These are phyloP conservation scores for Caenorhabditis tropicalis DNA, from an alignment of 1,140 invertebrate genomes.

Conservation along the genomic window DNA sequence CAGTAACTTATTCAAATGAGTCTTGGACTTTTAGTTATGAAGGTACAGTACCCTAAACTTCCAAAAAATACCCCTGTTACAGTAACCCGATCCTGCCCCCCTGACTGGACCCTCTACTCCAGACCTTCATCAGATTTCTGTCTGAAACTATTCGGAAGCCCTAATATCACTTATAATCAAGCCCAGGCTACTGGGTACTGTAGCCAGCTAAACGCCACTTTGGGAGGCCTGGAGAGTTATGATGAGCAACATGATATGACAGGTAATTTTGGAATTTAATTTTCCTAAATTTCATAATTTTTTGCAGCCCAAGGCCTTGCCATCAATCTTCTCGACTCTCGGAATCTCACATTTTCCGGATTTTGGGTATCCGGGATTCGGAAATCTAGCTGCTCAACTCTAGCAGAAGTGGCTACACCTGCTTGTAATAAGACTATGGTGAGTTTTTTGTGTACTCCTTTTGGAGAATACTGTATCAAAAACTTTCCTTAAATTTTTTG, in stretches of 20 bases:
- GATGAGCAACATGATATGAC: background rate
- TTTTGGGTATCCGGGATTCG: background rate
- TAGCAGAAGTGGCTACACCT: background rate
- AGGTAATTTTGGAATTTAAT: background rate
- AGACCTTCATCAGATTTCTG: background rate
- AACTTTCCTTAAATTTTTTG: too few species aligned
- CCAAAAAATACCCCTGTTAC: background rate
- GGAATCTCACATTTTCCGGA: background rate
- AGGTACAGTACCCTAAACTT: background rate
- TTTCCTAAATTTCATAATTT: background rate
- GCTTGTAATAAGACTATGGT: background rate
- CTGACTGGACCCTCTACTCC: background rate
- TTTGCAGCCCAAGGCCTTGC: background rate
- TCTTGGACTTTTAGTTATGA: background rate
- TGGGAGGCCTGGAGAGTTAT: background rate
- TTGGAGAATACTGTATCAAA: too few species aligned
- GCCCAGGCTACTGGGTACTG: background rate
- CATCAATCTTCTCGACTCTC: background rate
- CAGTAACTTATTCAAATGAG: background rate
- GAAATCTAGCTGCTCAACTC: background rate
- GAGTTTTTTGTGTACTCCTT: background rate
- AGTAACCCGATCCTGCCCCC: background rate
- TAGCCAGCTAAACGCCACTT: background rate
- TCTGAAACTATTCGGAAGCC: background rate
- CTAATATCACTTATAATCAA: background rate